These are phyloP conservation scores for Luffia ferchaultella DNA, from an alignment of 2,888 invertebrate genomes.

Conservation along the genomic window DNA sequence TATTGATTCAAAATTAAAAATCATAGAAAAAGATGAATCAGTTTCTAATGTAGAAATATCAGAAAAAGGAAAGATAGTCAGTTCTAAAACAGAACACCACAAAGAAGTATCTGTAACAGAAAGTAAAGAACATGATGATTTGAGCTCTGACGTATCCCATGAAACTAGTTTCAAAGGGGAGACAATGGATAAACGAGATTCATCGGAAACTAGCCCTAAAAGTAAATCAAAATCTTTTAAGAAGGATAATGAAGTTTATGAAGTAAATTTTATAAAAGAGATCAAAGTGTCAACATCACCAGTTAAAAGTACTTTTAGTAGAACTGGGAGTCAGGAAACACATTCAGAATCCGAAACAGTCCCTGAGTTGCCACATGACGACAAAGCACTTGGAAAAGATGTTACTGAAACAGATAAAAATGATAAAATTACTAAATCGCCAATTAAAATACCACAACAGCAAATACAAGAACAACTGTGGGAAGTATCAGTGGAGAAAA, in stretches of 20 bases:
- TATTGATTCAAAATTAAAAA: slow-evolving; percentile 49
- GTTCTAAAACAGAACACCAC: slow-evolving; percentile 51
- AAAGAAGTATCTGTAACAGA: slow-evolving; percentile 57
- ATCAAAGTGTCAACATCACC: slow-evolving; percentile 61
- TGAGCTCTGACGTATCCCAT: slow-evolving; percentile 56
- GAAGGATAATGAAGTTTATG: slow-evolving; percentile 55
- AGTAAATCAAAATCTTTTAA: slow-evolving; percentile 58
- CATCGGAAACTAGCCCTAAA: slow-evolving; percentile 49
- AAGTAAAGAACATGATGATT: slow-evolving; percentile 56
- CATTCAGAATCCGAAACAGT: slow-evolving; percentile 64
- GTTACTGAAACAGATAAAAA: slow-evolving; percentile 41
- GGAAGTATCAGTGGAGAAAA: slow-evolving; percentile 51
- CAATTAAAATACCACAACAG: slow-evolving; percentile 50
- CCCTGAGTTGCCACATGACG: slow-evolving; percentile 57
- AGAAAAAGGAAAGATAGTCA: slow-evolving; percentile 54
- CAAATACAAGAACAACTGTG: slow-evolving; percentile 54
- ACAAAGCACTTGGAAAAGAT: slow-evolving; percentile 22
- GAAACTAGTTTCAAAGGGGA: slow-evolving; percentile 54
- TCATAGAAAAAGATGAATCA: slow-evolving; percentile 53
- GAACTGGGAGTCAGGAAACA: slow-evolving; percentile 63
- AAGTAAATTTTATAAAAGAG: slow-evolving; percentile 61
- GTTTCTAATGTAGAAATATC: slow-evolving; percentile 48
- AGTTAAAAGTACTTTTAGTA: slow-evolving; percentile 55
- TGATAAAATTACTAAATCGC: slow-evolving; percentile 40
- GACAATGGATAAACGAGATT: slow-evolving; percentile 40